Evolutionary conservation across 2,113 vertebrate species (phyloP).

Genomic region (Callocephalon fimbriatum): DNA sequence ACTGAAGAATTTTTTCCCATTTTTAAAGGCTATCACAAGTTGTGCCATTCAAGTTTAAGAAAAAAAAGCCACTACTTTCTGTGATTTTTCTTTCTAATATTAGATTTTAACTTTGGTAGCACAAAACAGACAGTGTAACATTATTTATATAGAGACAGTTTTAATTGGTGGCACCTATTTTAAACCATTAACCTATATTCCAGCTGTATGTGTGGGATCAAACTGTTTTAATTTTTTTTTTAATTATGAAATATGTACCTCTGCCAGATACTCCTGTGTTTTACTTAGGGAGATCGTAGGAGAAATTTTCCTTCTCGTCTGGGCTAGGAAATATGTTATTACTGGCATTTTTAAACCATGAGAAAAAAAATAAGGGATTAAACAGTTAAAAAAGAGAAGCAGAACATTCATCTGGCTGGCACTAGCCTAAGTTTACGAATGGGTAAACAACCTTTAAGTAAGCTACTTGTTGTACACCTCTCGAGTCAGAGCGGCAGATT

Average conservation of each 20-base stretch:
- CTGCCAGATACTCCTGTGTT: neutral
- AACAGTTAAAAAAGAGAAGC: neutral
- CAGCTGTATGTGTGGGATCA: neutral
- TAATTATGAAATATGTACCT: neutral
- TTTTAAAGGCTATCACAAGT: neutral
- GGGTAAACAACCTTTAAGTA: neutral
- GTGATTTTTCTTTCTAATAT: neutral
- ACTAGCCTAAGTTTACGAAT: neutral
- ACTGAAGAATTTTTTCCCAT: neutral
- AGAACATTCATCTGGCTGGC: neutral
- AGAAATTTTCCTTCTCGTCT: neutral
- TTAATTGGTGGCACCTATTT: neutral
- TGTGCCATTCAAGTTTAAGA: neutral
- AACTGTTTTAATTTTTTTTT: neutral
- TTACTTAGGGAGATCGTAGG: neutral
- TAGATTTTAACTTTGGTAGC: neutral
- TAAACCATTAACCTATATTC: neutral
- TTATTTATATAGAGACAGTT: neutral
- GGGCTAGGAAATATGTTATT: neutral
- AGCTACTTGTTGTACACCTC: neutral
- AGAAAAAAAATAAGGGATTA: neutral
- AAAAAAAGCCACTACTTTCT: neutral
- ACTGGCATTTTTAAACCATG: neutral
- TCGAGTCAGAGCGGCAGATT: neutral
- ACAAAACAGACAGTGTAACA: neutral